These are phyloP conservation scores for Drosophila bifasciata DNA, from an alignment of 1,140 invertebrate species.

Conservation along the genomic window DNA sequence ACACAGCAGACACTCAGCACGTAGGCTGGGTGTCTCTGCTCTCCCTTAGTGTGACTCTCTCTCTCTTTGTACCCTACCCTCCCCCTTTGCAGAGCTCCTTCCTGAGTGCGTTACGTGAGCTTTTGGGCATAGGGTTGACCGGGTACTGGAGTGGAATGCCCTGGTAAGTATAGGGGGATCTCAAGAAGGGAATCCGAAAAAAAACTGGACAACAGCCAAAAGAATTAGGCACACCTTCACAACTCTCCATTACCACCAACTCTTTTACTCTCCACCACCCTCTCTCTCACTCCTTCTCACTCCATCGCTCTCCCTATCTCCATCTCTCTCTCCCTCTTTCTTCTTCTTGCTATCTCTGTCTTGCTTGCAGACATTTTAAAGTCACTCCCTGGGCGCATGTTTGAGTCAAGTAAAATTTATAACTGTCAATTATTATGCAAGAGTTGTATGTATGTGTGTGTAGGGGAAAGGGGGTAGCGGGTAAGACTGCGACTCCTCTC, in stretches of 20 bases:
- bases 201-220: slow-evolving; percentile 58
- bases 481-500: slow-evolving; percentile 45
- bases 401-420: slow-evolving; percentile 74
- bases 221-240: slow-evolving; percentile 49
- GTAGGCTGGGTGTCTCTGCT: slow-evolving; percentile 1
- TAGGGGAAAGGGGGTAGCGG: too few relatives aligned
- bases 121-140: slow-evolving; percentile 4
- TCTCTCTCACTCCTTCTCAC: background rate
- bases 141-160: background rate
- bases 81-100: too few relatives aligned
- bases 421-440: slow-evolving; percentile 84
- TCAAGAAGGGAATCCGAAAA: slow-evolving; percentile 4
- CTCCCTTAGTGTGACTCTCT: too few relatives aligned
- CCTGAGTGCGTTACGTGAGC: background rate
- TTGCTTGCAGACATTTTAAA: slow-evolving; percentile 7
- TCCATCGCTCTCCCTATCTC: background rate
- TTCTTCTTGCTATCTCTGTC: slow-evolving; percentile 5
- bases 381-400: slow-evolving; percentile 40
- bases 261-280: background rate
- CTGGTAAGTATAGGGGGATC: background rate
- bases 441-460: slow-evolving; percentile 58
- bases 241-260: too few relatives aligned
- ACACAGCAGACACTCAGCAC: too few relatives aligned
- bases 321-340: slow-evolving; percentile 2
- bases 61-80: background rate